Percentiles rank a stretch among this genome's conserved stretches.
These are phyloP conservation scores for Lytechinus pictus DNA, from an alignment of 35 echinoderm and acorn worm genomes.

Conservation along the genomic window DNA sequence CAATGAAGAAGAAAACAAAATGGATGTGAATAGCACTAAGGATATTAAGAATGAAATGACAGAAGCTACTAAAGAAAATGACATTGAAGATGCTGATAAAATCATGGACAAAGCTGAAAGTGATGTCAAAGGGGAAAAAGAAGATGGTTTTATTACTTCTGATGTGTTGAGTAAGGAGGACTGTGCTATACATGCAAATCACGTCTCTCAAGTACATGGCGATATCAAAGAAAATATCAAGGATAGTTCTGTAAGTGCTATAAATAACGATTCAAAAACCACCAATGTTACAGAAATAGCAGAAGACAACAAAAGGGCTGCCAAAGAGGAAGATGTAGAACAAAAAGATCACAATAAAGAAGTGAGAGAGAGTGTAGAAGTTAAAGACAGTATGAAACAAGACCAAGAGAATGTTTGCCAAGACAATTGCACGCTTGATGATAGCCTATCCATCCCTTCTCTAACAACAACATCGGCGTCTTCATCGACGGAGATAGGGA, in stretches of 20 bases:
- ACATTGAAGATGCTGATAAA: neutral
- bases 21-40: neutral
- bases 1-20: neutral
- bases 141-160: neutral
- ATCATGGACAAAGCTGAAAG: neutral
- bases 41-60: neutral
- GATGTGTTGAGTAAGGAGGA: neutral
- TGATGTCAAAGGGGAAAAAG: neutral
- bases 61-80: neutral
- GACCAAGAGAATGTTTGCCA: neutral
- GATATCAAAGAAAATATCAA: neutral
- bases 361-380: neutral
- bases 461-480: conserved; percentile 15
- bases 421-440: neutral
- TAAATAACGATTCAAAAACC: neutral
- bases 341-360: neutral
- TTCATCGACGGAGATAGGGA: neutral
- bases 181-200: neutral
- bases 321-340: neutral
- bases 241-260: neutral
- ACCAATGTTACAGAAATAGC: neutral
- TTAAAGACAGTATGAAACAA: neutral
- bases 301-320: neutral
- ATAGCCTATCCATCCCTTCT: neutral
- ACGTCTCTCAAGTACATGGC: neutral